These are phyloP conservation scores for Synergus laeviventris DNA, from an alignment of 2,888 invertebrate genomes.

Conservation along the genomic window DNA sequence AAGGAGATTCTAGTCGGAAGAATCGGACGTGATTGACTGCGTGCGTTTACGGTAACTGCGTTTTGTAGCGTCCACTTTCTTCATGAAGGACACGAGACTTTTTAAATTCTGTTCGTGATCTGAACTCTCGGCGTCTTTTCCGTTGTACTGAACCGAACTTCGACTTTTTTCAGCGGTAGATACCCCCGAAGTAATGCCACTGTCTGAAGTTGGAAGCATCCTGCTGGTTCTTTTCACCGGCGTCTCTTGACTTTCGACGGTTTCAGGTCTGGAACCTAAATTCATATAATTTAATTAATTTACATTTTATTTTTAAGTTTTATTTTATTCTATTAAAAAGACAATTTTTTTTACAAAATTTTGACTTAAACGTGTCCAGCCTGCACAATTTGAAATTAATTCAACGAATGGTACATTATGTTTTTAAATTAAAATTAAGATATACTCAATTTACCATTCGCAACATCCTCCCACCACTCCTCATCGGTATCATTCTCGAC, in stretches of 20 bases:
- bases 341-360: no score
- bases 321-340: no score
- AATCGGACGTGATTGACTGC: conserved; percentile 60
- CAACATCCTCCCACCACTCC: conserved; percentile 15
- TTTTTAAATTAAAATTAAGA: conserved; percentile 12
- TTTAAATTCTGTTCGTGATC: conserved; percentile 64
- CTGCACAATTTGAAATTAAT: no score
- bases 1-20: conserved; percentile 65
- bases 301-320: no score
- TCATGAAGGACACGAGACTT: conserved; percentile 66
- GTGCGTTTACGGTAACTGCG: conserved; percentile 51
- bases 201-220: conserved; percentile 69
- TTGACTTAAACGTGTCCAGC: no score
- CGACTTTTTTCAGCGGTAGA: conserved; percentile 67
- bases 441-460: conserved; percentile 39
- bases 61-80: conserved; percentile 67
- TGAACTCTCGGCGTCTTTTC: conserved; percentile 62
- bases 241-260: conserved; percentile 49
- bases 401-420: no score
- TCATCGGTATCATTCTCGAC: conserved; percentile 51
- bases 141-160: conserved; percentile 35
- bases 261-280: conserved; percentile 22
- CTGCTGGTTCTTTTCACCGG: conserved; percentile 60
- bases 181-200: conserved; percentile 71
- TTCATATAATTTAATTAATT: neutral